Evolutionary conservation across 1,140 invertebrate species (phyloP).

Genomic region (Drosophila tristis): DNA sequence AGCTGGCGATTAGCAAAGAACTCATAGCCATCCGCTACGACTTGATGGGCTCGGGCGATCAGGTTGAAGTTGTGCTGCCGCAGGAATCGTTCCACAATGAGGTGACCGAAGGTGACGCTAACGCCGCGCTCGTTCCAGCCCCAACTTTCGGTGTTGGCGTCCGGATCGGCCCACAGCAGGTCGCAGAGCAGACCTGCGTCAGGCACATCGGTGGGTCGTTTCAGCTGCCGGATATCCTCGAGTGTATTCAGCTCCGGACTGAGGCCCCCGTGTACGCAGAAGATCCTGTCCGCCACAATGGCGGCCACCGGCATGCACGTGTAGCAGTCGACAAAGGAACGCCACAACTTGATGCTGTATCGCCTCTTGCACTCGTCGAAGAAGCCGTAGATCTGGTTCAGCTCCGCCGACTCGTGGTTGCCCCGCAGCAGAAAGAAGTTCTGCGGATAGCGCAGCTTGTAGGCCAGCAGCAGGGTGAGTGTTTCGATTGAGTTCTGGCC

Average conservation of each 20-base stretch:
- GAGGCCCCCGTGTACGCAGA: constrained; percentile 99
- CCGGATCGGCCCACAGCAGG: constrained; percentile 97
- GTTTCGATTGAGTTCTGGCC: constrained; percentile 35
- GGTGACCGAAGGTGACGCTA: constrained; percentile 24
- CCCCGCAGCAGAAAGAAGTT: constrained; percentile 48
- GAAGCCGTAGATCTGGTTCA: constrained; percentile 42
- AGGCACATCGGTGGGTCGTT: constrained; percentile 99
- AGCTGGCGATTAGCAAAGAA: constrained; percentile 98
- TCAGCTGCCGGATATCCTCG: constrained; percentile 99
- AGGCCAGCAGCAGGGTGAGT: constrained; percentile 28
- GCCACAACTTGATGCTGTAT: constrained; percentile 38
- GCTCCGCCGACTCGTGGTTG: constrained; percentile 91
- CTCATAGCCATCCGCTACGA: constrained; percentile 98
- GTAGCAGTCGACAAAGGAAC: constrained; percentile 91
- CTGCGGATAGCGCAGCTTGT: constrained; percentile 36
- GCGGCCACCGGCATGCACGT: constrained; percentile 96
- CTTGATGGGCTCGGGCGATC: constrained; percentile 89
- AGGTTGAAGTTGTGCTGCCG: constrained; percentile 24
- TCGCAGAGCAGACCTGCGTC: constrained; percentile 99
- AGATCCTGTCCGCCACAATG: constrained; percentile 99
- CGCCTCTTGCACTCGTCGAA: constrained; percentile 47
- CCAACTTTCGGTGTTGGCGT: constrained; percentile 4
- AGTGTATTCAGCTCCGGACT: constrained; percentile 99
- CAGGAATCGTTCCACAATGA: constrained; percentile 35
- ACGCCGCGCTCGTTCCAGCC: constrained; percentile 40